These are phyloP conservation scores for Hycleus cichorii DNA, from an alignment of 1,140 invertebrate genomes.

Conservation along the genomic window DNA sequence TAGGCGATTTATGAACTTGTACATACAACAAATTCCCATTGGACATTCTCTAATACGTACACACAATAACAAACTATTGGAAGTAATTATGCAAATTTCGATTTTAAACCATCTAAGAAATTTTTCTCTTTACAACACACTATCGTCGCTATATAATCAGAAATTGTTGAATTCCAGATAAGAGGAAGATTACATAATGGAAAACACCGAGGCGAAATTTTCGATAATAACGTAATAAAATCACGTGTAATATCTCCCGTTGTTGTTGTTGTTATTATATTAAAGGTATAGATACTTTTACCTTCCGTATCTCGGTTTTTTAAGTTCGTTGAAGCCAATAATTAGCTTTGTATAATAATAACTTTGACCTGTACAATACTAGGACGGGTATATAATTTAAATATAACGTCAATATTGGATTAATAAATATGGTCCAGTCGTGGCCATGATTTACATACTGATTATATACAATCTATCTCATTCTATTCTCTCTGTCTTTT, in stretches of 20 bases:
- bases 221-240: conserved; percentile 3
- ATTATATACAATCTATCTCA: conserved; percentile 27
- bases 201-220: conserved; percentile 2
- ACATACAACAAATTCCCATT: too few species aligned
- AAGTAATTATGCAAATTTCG: too few species aligned
- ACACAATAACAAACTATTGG: too few species aligned
- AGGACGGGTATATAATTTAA: conserved; percentile 33
- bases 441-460: conserved; percentile 39
- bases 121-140: too few species aligned
- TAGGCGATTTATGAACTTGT: conserved; percentile 6
- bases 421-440: conserved; percentile 37
- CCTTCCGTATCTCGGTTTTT: conserved; percentile 2
- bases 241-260: not conserved
- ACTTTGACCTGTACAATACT: conserved; percentile 21
- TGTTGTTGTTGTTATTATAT: not conserved
- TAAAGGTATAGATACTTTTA: not conserved
- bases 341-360: conserved; percentile 27
- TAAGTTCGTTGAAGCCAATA: conserved; percentile 3
- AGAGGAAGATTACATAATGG: not conserved
- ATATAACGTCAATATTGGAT: conserved; percentile 36
- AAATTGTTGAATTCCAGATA: too few species aligned
- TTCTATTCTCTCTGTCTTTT: conserved; percentile 4
- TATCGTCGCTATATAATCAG: too few species aligned
- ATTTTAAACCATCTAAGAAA: too few species aligned
- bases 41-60: too few species aligned